These are phyloP conservation scores for Carassius carassius DNA, from an alignment of 2,113 vertebrate species.

Conservation along the genomic window DNA sequence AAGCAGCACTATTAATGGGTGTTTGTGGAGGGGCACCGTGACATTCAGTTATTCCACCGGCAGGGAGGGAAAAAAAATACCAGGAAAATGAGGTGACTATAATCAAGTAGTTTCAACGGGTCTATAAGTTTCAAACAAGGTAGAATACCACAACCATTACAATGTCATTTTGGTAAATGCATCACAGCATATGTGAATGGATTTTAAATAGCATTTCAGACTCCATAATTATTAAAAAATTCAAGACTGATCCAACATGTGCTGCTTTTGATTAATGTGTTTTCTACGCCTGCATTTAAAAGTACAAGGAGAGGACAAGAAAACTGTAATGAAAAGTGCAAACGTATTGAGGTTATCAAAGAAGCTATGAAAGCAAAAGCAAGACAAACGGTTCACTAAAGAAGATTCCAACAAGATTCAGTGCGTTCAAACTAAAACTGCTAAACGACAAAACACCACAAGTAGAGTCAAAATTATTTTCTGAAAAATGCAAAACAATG, in stretches of 20 bases:
- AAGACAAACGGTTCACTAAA: slow-evolving; percentile 6
- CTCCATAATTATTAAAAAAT: slow-evolving; percentile 2
- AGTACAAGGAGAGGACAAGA: slow-evolving; percentile 59
- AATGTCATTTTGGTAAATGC: slow-evolving; percentile 8
- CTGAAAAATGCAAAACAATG: slow-evolving; percentile 4
- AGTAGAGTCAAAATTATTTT: background rate
- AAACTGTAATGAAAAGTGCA: slow-evolving; percentile 53
- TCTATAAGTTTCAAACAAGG: background rate
- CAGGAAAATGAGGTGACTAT: background rate
- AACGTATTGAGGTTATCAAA: slow-evolving; percentile 17
- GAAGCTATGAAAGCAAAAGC: slow-evolving; percentile 36
- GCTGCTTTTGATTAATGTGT: slow-evolving; percentile 72
- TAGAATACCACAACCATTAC: slow-evolving; percentile 11
- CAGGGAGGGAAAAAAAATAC: background rate
- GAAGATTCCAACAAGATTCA: background rate
- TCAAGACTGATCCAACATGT: slow-evolving; percentile 60
- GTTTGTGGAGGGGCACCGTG: background rate
- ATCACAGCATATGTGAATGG: background rate
- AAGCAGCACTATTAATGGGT: background rate
- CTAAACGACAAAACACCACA: background rate
- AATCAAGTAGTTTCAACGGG: background rate
- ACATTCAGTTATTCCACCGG: background rate
- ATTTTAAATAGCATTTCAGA: background rate
- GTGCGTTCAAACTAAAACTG: background rate
- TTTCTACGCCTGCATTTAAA: slow-evolving; percentile 35